phyloP scores from a whole-genome alignment of 2,797 vertebrate genomes.

The Poecilia picta region DNA sequence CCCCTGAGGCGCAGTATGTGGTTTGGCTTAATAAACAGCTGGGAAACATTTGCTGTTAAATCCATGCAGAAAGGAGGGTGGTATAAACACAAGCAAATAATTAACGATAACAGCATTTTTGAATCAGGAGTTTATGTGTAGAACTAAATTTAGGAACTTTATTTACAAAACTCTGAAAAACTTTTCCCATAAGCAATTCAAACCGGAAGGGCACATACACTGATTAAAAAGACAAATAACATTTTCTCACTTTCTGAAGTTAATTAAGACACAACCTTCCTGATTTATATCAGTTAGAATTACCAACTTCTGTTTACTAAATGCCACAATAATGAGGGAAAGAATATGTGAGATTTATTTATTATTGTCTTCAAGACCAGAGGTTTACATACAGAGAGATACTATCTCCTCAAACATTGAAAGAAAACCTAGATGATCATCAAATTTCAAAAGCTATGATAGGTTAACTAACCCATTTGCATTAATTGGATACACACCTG shows the following conservation, averaged over 20 bases:
- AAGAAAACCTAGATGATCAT: background rate
- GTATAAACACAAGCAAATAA: conserved; percentile 34
- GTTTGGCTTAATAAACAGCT: conserved; percentile 80
- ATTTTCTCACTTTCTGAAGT: background rate
- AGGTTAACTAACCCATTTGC: background rate
- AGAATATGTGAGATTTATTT: background rate
- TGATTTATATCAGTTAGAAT: background rate
- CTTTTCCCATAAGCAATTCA: background rate
- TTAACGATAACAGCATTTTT: conserved; percentile 32
- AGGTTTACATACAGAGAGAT: background rate
- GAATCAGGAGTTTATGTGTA: conserved; percentile 11
- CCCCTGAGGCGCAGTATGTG: conserved; percentile 70
- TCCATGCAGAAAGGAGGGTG: conserved; percentile 23
- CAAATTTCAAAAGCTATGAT: too few relatives aligned
- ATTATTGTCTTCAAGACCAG: background rate
- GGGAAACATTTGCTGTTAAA: conserved; percentile 66
- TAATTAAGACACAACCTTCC: background rate
- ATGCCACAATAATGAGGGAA: background rate
- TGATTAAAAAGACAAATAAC: background rate
- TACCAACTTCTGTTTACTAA: background rate
- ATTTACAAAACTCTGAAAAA: background rate
- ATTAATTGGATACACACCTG: background rate
- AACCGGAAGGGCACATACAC: background rate
- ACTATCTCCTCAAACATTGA: background rate
- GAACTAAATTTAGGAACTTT: conserved; percentile 3